Evolutionary conservation across 2,888 invertebrate species (phyloP).

Genomic region (Mythimna vitellina): DNA sequence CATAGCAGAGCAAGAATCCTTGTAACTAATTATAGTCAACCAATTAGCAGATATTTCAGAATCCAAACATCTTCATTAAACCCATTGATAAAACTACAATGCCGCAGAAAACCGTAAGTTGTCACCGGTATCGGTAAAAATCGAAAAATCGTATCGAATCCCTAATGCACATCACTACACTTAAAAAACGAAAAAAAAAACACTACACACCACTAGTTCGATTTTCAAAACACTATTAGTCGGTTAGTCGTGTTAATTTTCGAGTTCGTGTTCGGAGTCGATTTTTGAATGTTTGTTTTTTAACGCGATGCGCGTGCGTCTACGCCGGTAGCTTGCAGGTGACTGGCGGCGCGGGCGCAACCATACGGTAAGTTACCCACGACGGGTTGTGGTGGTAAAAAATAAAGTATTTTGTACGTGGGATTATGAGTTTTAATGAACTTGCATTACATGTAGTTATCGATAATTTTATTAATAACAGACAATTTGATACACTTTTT

Average conservation of each 20-base stretch:
- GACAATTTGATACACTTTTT: conserved; percentile 33
- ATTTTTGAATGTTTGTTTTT: conserved; percentile 67
- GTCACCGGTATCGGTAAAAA: conserved; percentile 78
- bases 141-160: conserved; percentile 80
- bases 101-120: conserved; percentile 75
- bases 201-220: conserved; percentile 76
- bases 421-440: conserved; percentile 70
- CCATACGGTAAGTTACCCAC: conserved; percentile 77
- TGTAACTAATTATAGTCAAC: conserved; percentile 38
- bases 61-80: conserved; percentile 61
- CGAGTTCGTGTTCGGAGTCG: conserved; percentile 76
- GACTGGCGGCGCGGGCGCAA: conserved; percentile 81
- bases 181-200: conserved; percentile 62
- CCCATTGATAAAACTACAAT: conserved; percentile 67
- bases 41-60: conserved; percentile 58
- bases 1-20: conserved; percentile 45
- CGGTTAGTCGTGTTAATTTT: conserved; percentile 77
- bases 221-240: conserved; percentile 77
- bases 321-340: conserved; percentile 85
- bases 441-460: conserved; percentile 46
- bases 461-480: conserved; percentile 29
- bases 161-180: conserved; percentile 75
- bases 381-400: conserved; percentile 75
- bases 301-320: conserved; percentile 81
- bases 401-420: conserved; percentile 78